Conservation (phyloP, 2,113 vertebrate species). For the Sceloporus undulatus region DNA sequence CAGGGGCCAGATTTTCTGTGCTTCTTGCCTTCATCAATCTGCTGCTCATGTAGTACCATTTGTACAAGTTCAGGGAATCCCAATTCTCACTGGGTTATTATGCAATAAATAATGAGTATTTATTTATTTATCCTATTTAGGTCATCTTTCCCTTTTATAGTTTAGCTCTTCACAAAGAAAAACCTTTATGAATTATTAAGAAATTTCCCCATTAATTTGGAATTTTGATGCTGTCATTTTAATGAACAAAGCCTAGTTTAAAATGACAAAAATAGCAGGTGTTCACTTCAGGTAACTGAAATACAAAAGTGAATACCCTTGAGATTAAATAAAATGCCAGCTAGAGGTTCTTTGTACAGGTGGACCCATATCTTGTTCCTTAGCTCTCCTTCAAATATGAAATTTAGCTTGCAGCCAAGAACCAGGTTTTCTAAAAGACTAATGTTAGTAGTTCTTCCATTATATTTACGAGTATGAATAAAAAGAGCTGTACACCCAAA, state of each 20-base stretch:
- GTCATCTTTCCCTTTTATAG: neutral
- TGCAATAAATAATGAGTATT: neutral
- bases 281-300: conserved; percentile 15
- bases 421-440: neutral
- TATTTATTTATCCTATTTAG: neutral
- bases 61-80: neutral
- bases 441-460: neutral
- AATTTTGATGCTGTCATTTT: neutral
- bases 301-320: conserved; percentile 9
- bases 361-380: neutral
- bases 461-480: neutral
- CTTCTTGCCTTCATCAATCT: neutral
- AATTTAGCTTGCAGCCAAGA: conserved; percentile 17
- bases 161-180: conserved; percentile 13
- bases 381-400: neutral
- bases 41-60: neutral
- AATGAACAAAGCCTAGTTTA: neutral
- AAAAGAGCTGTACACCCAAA: neutral
- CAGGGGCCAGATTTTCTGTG: too few relatives aligned
- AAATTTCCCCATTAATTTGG: neutral
- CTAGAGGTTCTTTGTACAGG: neutral
- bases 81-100: neutral
- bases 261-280: neutral
- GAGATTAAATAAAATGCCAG: conserved; percentile 18
- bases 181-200: neutral